A percentile compares a stretch with the other conserved stretches of the same genome.
Conservation (phyloP, 2,113 vertebrate genomes). For the Azemiops feae region DNA sequence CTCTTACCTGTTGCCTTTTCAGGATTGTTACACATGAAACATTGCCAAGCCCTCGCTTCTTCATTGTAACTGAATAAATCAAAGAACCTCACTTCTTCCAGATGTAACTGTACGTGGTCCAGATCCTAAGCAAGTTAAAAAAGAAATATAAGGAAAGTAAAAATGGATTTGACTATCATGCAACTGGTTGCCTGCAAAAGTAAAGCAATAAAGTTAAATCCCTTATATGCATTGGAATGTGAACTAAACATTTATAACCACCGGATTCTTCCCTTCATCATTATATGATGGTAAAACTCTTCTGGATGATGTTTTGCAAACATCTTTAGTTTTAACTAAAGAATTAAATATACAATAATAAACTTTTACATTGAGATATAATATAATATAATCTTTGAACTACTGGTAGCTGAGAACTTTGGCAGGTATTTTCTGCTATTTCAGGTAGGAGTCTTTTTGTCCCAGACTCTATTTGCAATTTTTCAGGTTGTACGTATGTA, state of each 20-base stretch:
- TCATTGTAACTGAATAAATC: conserved; percentile 94
- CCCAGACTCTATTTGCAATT: neutral
- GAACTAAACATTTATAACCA: neutral
- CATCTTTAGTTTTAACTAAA: neutral
- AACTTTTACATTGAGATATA: neutral
- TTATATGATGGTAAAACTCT: accelerated
- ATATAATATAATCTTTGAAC: neutral
- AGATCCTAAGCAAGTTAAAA: conserved; percentile 77
- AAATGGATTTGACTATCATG: accelerated
- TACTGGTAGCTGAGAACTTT: neutral
- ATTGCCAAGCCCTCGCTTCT: conserved; percentile 84
- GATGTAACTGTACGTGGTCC: conserved; percentile 83
- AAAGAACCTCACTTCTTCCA: conserved; percentile 96
- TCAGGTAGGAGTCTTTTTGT: neutral
- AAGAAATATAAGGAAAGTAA: neutral
- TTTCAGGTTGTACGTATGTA: neutral
- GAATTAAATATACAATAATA: neutral
- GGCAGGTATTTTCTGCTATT: neutral
- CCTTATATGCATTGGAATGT: neutral
- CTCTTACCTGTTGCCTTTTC: conserved; percentile 87
- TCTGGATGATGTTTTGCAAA: accelerated
- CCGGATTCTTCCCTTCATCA: neutral
- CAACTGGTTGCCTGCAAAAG: neutral
- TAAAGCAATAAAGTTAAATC: neutral
- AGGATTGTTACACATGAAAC: conserved; percentile 98